Base-by-base conservation (phyloP, 2,113 vertebrate genomes). In the Myotis yumanensis region DNA sequence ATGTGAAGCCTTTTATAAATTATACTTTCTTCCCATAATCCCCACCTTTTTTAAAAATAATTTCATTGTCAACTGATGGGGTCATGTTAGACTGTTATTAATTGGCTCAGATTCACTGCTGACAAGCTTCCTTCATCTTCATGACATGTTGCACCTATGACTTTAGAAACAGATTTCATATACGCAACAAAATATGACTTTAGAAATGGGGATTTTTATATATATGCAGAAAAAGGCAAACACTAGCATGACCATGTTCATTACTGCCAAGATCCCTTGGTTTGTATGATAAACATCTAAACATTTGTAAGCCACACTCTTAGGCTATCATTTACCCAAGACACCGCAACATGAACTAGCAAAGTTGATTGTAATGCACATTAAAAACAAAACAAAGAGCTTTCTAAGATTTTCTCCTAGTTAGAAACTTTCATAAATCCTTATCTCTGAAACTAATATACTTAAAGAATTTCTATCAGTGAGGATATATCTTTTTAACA, bases 401-500 rank as follows among this genome's bases (percentile, higher is more conserved):
- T 64, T 35, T 72, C 54, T 79, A 73, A 35, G 71, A 28, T 83
- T 77, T 89, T 66, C 75, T 89, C 3, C 16, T 14, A 66, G 9
- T 77, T 84, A 89, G 84, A 95, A 83, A 52, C 17, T 23, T 51
- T 30, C 72, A 46, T 62, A n/a, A 91, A 0, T 77, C 12, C 48
- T 86, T 54, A 85, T 46, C 22, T 84, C 43, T 91, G 64, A 93
- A 93, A 48, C 20, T 66, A 88, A 69, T 86, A 86, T 4, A n/a
- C 72, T 94, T 96, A 83, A 83, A 80, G 20, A 72, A 92, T 72
- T 92, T 92, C 15, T 77, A 3, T 54, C 23, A 43, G 28, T 52
- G 3, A 81, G 11, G 28, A 28, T 94, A 18, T 52, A 43, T 72
- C 25, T 93, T 91, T 95, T 94, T 89, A 95, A 96, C 73, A 82